Base-by-base conservation (phyloP, 2,888 invertebrate genomes). In the Lysandra coridon region DNA sequence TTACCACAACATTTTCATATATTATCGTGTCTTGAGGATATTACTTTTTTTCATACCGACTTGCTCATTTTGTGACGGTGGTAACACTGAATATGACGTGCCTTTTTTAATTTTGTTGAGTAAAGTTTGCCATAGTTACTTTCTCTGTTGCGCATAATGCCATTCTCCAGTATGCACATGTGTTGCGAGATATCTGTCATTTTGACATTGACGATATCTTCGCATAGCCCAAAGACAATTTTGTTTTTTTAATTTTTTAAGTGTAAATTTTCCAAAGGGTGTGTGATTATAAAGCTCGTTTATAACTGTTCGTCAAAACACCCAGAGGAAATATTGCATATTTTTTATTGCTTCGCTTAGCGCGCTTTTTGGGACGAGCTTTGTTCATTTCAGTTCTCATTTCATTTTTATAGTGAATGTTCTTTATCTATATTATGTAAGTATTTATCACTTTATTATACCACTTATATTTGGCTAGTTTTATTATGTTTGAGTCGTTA, bases 71-170 rank as follows among this genome's bases (percentile, higher is more conserved):
- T 44, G 6, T 74, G n/a, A 44, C 23, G n/a, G 44, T 74, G 74
- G 74, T 74, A 44, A 74, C 44, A n/a, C 74, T 74, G 44, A 44
- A 23, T 44, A 74, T 40, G 80, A 82, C 83, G 78, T 80, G 83
- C 84, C 82, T 83, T 83, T 81, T 82, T 40, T 60, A 40, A 73
- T 60, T 78, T 44, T 80, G 69, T 64, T 79, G 80, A 73, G 77
- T 80, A 44, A 64, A 79, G 14, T 53, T 79, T 78, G 80, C 73
- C 23, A 23, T 80, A 87, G 90, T 90, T 91, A 92, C 92, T 92
- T 92, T 92, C 91, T 92, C 92, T 92, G 91, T 87, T 83, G 81
- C 83, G 83, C 85, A 82, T 83, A 88, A 89, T 88, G 89, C 87
- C 88, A 89, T 88, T 89, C 88, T 87, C 87, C 79, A 69, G 79